These are phyloP conservation scores for Diacarnus erythraeanus DNA, from an alignment of 37 sponge, comb jelly and placozoan species.

Conservation along the genomic window DNA sequence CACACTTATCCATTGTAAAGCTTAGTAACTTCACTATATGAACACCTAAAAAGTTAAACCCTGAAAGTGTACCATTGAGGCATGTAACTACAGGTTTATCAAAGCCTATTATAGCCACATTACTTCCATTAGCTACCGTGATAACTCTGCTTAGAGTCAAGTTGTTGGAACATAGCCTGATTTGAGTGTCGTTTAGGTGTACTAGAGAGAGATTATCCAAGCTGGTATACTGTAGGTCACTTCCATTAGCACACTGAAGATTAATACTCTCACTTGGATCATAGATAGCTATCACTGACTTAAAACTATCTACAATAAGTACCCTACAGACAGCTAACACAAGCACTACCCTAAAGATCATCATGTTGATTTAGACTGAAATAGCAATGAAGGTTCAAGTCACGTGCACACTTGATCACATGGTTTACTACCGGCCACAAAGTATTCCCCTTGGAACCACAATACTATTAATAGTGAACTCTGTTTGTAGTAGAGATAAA, in stretches of 20 bases:
- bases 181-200: background rate
- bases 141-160: background rate
- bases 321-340: background rate
- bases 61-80: background rate
- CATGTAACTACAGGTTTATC: background rate
- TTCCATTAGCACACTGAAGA: too few relatives aligned
- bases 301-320: background rate
- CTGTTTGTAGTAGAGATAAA: too few relatives aligned
- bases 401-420: background rate
- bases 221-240: too few relatives aligned
- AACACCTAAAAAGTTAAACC: background rate
- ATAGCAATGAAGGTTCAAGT: too few relatives aligned
- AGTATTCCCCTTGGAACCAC: too few relatives aligned
- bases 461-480: too few relatives aligned
- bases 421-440: too few relatives aligned
- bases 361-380: too few relatives aligned
- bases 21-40: background rate
- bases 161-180: slow-evolving; percentile 1
- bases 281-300: slow-evolving; percentile 1
- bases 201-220: background rate
- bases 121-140: background rate
- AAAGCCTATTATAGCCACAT: background rate
- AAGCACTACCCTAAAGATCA: background rate
- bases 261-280: background rate
- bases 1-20: background rate